Evolutionary conservation across 2,113 vertebrate genomes (phyloP).

Genomic region (Zosterops pallidus): DNA sequence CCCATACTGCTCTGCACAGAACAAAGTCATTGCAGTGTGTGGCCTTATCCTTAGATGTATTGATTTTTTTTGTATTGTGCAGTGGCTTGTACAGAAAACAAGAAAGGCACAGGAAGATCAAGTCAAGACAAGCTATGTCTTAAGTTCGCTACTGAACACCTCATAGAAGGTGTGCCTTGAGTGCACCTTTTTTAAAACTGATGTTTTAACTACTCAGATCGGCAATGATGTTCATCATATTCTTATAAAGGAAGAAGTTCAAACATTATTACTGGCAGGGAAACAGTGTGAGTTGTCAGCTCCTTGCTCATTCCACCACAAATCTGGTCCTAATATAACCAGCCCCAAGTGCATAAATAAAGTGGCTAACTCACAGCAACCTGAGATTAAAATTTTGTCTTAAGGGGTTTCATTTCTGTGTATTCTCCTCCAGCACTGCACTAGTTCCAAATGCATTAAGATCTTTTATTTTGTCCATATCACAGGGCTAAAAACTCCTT

Average conservation of each 20-base stretch:
- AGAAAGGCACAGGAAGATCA: not conserved
- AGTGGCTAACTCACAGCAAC: not conserved
- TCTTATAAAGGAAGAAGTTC: not conserved
- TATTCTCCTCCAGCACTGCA: not conserved
- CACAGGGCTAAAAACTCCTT: not conserved
- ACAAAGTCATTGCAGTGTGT: not conserved
- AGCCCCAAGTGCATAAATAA: not conserved
- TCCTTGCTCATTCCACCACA: not conserved
- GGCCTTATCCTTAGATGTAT: not conserved
- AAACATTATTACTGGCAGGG: not conserved
- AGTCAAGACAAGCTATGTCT: not conserved
- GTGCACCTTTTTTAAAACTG: not conserved
- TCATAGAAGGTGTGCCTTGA: accelerated
- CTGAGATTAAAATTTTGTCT: not conserved
- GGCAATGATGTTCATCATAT: not conserved
- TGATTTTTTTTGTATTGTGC: not conserved
- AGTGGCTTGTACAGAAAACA: not conserved
- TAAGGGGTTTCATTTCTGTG: not conserved
- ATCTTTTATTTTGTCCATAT: not conserved
- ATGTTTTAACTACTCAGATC: not conserved
- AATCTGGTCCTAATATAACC: not conserved
- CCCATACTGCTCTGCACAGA: not conserved
- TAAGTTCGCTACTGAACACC: not conserved
- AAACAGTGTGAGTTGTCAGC: accelerated
- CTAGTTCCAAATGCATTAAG: not conserved